phyloP scores from a whole-genome alignment of 1,140 invertebrate species.

The Sminthurinus signatus region DNA sequence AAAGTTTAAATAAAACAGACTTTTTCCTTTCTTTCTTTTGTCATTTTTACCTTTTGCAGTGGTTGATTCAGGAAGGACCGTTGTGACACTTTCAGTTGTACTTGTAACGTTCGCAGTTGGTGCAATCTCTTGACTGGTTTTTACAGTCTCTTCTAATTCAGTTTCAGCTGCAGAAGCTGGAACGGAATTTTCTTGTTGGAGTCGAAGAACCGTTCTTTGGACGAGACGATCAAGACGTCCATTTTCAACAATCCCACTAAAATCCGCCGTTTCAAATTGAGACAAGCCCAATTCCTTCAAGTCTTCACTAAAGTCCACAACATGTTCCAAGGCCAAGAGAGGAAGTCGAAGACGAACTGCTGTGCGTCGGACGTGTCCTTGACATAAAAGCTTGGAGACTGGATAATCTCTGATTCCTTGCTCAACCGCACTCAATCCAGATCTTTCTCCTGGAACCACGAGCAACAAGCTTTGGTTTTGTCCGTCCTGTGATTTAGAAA shows the following conservation, averaged over 20 bases:
- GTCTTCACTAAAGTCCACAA: background rate
- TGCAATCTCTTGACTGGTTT: background rate
- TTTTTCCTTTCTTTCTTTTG: background rate
- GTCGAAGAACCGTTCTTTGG: conserved; percentile 2
- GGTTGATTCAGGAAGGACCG: background rate
- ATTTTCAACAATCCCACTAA: conserved; percentile 12
- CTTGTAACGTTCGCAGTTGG: background rate
- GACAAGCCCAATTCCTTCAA: background rate
- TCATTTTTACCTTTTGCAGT: background rate
- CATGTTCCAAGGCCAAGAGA: conserved; percentile 5
- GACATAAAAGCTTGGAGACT: conserved; percentile 26
- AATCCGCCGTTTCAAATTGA: conserved; percentile 6
- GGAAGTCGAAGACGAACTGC: conserved; percentile 28
- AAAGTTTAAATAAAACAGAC: no score
- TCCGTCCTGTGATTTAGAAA: no score
- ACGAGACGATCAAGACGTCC: conserved; percentile 8
- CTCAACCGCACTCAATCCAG: conserved; percentile 34
- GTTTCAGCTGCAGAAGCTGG: background rate
- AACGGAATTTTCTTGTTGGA: no score
- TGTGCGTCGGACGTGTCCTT: conserved; percentile 30
- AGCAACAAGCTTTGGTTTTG: conserved; percentile 30
- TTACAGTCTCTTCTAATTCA: background rate
- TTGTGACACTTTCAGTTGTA: background rate
- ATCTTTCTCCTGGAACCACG: conserved; percentile 29
- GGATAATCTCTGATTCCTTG: conserved; percentile 27